Evolutionary conservation across 37 sponge, comb jelly and placozoan genomes (phyloP), one percentile per base, ranked within the genome.

Genomic region (Hormiphora californensis): DNA sequence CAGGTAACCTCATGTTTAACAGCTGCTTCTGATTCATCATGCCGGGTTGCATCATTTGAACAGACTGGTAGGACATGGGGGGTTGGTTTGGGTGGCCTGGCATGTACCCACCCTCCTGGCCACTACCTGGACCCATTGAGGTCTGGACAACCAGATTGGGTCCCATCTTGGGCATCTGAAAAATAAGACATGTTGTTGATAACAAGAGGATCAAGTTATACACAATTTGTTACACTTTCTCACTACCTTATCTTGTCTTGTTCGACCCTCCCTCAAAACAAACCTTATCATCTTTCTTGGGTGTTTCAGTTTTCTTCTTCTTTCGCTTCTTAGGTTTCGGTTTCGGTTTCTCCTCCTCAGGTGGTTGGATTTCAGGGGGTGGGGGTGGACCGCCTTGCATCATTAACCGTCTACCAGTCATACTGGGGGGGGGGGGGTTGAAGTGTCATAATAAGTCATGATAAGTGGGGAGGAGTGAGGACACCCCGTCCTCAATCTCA

Each of bases 1-100:
- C 81, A 43, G 81, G 81, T 43, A n/a, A 43, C 81, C 81, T 43
- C 81, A 73, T 73, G 81, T 73, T 73, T n/a, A n/a, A n/a, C 43
- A 73, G 43, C 40, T 73, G 81, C 43, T 73, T 73, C 59, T 57
- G 59, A 17, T 57, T 57, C 46, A 46, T 43, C 81, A 73, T 73
- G 19, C 17, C 46, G 22, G 9, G 35, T 22, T 46, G 46, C 81
- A 73, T 73, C 19, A 43, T 46, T 33, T 73, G 81, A n/a, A 43
- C 46, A 73, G 43, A 73, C 81, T 46, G 46, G 46, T 43, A 27
- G 25, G 81, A 73, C 23, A 43, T 73, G 39, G 35, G 81, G 25
- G 21, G 21, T 28, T 43, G 40, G 81, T 36, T 36, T 5, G 68
- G 37, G 43, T 43, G 17, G 25, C 19, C 23, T 15, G 81, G 81